Evolutionary conservation across 2,888 invertebrate species (phyloP).

Genomic region (Gymnoscelis rufifasciata): DNA sequence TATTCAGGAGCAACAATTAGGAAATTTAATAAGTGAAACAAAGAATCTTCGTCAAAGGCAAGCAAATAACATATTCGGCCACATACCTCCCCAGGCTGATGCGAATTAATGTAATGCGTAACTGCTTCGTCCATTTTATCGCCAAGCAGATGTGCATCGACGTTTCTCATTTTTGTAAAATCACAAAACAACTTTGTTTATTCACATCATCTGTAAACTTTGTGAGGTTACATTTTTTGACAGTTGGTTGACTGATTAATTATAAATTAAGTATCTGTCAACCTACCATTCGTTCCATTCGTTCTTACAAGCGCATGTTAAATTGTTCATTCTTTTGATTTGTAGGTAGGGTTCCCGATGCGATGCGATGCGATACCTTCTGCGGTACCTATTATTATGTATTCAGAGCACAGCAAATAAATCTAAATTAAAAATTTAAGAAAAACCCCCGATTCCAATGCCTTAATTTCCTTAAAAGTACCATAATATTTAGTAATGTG

Average conservation of each 20-base stretch:
- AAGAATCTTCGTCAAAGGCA: slow-evolving; percentile 4
- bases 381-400: too few relatives aligned
- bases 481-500: too few relatives aligned
- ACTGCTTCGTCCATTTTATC: slow-evolving; percentile 70
- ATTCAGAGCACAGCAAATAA: too few relatives aligned
- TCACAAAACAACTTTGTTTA: slow-evolving; percentile 26
- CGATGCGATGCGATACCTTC: too few relatives aligned
- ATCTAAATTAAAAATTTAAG: too few relatives aligned
- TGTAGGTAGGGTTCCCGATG: too few relatives aligned
- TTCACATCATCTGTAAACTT: slow-evolving; percentile 22
- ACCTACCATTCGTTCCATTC: background rate
- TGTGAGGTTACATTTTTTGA: slow-evolving; percentile 33
- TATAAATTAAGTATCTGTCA: background rate
- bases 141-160: slow-evolving; percentile 50
- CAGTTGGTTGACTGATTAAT: slow-evolving; percentile 38
- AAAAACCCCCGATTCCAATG: too few relatives aligned
- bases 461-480: too few relatives aligned
- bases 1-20: too few relatives aligned
- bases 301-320: too few relatives aligned
- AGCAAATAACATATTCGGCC: background rate
- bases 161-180: slow-evolving; percentile 50
- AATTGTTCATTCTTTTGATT: too few relatives aligned
- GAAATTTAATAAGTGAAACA: slow-evolving; percentile 2
- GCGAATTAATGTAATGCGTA: slow-evolving; percentile 67
- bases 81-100: slow-evolving; percentile 57